Evolutionary conservation across 1,140 invertebrate genomes (phyloP), one percentile per base, ranked within the genome.

Genomic region (Meloidogyne exigua): DNA sequence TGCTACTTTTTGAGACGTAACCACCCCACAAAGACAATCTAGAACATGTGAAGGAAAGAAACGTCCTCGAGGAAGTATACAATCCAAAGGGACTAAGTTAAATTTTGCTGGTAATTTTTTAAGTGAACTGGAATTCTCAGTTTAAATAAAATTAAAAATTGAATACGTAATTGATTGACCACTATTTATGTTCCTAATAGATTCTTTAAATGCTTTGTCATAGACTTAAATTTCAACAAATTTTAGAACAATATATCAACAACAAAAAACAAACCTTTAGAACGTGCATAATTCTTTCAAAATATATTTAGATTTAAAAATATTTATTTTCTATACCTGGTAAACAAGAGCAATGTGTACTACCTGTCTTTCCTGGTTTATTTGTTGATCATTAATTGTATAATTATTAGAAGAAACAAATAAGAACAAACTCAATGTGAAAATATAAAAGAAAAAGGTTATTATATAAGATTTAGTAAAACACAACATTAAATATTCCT

Each of bases 31-130:
- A 26, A 85, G 74, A 72, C 84, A 85, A 74, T 82, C 76, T 0
- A 85, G 49, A n/a, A 85, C 85, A 62, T 85, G 76, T 62, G 76
- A 72, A 1, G 85, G 85, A 70, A 77, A 85, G 64, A 85, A 85
- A 18, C 71, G 72, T 15, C 82, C 84, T 57, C 75, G 83, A 23
- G 84, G 84, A 10, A 85, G 72, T 57, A 85, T 81, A 74, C 85
- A 85, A 57, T 85, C 83, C 9, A 83, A 66, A 2, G 81, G 76
- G 12, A 67, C 68, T n/a, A 85, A 67, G 13, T 25, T 82, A 72
- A 81, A 85, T 63, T 77, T 71, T 26, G 76, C 42, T 3, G 83
- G 57, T 21, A 85, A 68, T 18, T 76, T 68, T 49, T 79, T 72
- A n/a, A 85, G 57, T 15, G 76, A 62, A 68, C 82, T 81, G 25